These are phyloP conservation scores for Lasioglossum vierecki DNA, from an alignment of 2,888 invertebrate genomes.

Conservation along the genomic window DNA sequence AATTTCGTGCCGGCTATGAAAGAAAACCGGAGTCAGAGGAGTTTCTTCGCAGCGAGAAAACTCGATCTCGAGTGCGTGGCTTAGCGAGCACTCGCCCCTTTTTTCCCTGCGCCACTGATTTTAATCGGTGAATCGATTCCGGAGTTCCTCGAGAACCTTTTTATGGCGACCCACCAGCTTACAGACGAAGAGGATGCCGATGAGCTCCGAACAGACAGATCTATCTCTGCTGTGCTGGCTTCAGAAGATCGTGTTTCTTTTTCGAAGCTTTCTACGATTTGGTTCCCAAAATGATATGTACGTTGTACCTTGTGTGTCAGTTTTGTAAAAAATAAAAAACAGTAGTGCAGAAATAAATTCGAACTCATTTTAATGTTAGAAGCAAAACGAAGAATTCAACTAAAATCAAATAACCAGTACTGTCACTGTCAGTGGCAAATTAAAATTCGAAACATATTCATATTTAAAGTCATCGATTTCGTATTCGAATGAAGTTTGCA, in stretches of 20 bases:
- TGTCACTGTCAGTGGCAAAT: too few relatives aligned
- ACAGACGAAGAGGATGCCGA: not conserved
- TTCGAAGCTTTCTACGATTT: not conserved
- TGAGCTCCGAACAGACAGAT: not conserved
- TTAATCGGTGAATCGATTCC: conserved; percentile 1
- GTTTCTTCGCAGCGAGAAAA: not conserved
- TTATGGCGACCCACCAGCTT: not conserved
- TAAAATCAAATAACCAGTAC: too few relatives aligned
- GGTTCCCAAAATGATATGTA: not conserved
- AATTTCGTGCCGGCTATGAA: conserved; percentile 22
- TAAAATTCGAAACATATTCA: too few relatives aligned
- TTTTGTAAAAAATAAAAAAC: too few relatives aligned
- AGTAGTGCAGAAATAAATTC: too few relatives aligned
- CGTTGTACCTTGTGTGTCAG: too few relatives aligned
- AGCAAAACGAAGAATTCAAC: too few relatives aligned
- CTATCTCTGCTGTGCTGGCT: not conserved
- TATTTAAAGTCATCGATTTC: not conserved
- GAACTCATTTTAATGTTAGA: too few relatives aligned
- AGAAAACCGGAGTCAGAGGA: not conserved
- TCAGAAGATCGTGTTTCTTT: not conserved
- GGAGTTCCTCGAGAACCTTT: not conserved
- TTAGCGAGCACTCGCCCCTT: too few relatives aligned
- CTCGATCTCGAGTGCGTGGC: conserved; percentile 1
- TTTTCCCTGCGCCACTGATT: not conserved
- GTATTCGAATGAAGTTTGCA: not conserved